Evolutionary conservation across 1,140 invertebrate species (phyloP).

Genomic region (Plodia interpunctella): DNA sequence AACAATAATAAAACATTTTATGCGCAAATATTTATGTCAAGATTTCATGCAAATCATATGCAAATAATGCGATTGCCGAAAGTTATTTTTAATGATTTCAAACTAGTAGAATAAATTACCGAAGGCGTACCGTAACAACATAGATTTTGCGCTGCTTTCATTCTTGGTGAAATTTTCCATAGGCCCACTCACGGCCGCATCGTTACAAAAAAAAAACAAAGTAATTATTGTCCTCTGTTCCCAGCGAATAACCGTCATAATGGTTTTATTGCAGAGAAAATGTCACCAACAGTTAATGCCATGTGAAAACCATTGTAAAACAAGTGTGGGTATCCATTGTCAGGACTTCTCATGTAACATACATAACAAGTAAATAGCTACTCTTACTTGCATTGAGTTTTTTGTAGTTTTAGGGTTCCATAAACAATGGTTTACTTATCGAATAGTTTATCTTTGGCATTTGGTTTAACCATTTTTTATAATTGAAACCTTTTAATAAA

Average conservation of each 20-base stretch:
- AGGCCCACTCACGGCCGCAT: constrained; percentile 4
- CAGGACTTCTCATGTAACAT: constrained; percentile 1
- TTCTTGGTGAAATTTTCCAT: constrained; percentile 13
- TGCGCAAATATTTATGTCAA: background rate
- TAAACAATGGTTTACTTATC: background rate
- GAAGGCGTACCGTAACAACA: background rate
- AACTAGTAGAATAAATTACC: background rate
- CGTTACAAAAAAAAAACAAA: background rate
- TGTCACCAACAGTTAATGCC: background rate
- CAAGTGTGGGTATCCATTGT: background rate
- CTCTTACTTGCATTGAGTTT: background rate
- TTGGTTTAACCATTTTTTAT: no score
- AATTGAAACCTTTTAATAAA: no score
- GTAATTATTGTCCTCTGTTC: background rate
- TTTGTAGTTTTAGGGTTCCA: background rate
- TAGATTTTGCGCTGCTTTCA: background rate
- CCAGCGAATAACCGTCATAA: background rate
- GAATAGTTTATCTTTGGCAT: no score
- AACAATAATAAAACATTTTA: background rate
- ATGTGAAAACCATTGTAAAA: constrained; percentile 3
- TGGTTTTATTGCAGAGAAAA: background rate
- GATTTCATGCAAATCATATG: background rate
- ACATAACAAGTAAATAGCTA: background rate
- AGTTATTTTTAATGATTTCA: background rate
- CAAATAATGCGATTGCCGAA: background rate